Percentiles rank a stretch among this genome's conserved stretches.
phyloP scores from a whole-genome alignment of 1,140 invertebrate genomes.

The Trypoxylus dichotomus region DNA sequence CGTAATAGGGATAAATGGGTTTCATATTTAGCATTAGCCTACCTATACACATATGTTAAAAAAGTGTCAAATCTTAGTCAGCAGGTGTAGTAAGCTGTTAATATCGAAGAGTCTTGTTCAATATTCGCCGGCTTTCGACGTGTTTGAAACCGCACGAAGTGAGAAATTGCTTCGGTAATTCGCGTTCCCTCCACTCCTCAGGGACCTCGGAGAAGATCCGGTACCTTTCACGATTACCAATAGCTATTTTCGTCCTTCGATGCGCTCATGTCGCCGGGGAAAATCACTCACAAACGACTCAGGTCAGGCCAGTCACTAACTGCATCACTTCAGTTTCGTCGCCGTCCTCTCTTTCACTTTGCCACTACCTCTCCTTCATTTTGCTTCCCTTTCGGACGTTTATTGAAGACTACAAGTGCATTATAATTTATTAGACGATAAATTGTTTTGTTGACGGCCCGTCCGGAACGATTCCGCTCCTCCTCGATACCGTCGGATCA shows the following conservation, averaged over 20 bases:
- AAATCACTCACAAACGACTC: not conserved
- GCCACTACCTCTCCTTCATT: too few relatives aligned
- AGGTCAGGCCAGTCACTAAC: not conserved
- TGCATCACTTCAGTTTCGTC: not conserved
- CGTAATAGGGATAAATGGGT: too few relatives aligned
- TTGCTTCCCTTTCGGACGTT: not conserved
- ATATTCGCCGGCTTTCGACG: too few relatives aligned
- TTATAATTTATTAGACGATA: conserved; percentile 18
- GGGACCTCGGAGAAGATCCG: not conserved
- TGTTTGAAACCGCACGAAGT: too few relatives aligned
- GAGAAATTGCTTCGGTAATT: not conserved
- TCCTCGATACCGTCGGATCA: not conserved
- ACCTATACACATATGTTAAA: too few relatives aligned
- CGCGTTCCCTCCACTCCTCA: not conserved
- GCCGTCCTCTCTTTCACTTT: not conserved
- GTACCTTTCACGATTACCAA: not conserved
- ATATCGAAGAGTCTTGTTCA: too few relatives aligned
- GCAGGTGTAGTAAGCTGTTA: too few relatives aligned
- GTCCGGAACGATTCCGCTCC: not conserved
- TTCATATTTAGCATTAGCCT: too few relatives aligned
- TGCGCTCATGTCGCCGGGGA: not conserved
- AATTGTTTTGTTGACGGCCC: conserved; percentile 12
- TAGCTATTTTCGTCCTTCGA: not conserved
- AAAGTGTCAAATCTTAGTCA: too few relatives aligned
- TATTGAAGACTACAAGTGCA: conserved; percentile 24